A percentile compares a stretch with the other conserved stretches of the same genome.
Evolutionary conservation across 2,797 vertebrate species (phyloP).

Genomic region (Anguilla anguilla): DNA sequence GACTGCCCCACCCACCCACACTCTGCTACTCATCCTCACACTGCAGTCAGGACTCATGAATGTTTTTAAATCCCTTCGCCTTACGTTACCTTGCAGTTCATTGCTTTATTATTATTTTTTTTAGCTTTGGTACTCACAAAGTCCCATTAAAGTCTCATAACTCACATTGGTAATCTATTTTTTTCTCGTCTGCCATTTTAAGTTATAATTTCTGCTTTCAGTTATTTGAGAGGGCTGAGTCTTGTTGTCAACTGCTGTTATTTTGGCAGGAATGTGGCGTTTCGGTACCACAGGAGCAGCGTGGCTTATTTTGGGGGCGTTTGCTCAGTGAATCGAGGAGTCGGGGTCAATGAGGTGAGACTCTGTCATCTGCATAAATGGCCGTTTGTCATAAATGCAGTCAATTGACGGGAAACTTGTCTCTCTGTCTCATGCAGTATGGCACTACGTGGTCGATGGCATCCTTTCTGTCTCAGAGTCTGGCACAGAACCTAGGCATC

Average conservation of each 20-base stretch:
- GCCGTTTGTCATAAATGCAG: background rate
- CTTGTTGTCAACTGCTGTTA: background rate
- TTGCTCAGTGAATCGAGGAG: conserved; percentile 78
- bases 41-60: background rate
- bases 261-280: conserved; percentile 76
- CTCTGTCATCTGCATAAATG: background rate
- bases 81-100: background rate
- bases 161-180: background rate
- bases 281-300: conserved; percentile 84
- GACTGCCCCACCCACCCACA: background rate
- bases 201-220: background rate
- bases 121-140: background rate
- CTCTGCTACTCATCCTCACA: background rate
- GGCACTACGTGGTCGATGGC: conserved; percentile 81
- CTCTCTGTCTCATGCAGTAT: conserved; percentile 69
- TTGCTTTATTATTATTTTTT: background rate
- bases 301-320: conserved; percentile 85
- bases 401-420: conserved; percentile 4
- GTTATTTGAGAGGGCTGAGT: background rate
- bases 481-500: conserved; percentile 87
- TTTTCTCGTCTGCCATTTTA: background rate
- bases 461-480: conserved; percentile 80
- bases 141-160: background rate
- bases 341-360: conserved; percentile 86
- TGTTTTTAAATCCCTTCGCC: no score